Evolutionary conservation across 2,113 vertebrate species (phyloP), one percentile per base, ranked within the genome.

Genomic region (Macrotis lagotis): DNA sequence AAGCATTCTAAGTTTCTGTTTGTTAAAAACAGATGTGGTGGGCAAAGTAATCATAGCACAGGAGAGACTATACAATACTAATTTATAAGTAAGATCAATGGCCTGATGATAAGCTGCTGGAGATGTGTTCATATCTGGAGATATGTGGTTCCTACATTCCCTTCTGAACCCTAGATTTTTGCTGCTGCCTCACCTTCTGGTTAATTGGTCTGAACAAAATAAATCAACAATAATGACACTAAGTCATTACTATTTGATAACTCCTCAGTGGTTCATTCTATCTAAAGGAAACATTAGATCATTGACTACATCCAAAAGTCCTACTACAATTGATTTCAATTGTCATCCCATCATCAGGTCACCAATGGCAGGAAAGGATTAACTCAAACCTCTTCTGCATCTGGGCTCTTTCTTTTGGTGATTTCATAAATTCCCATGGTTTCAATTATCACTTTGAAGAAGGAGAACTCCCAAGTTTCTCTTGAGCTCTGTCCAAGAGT

Each of bases 1-100:
- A 7, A 89, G 48, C 88, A 92, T 37, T 16, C n/a, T 28, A 31
- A 96, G 26, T 51, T 83, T 92, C 44, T 93, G 53, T 48, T 94
- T 93, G 31, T 89, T 92, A 92, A 89, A 90, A 66, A 59, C 31
- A 66, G 44, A 83, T 83, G 19, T 83, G 16, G n/a, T 44, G 16
- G 66, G 66, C 90, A 93, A 47, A 95, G 92, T 95, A 91, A 25
- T 28, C 51, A 66, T 92, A 94, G 94, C n/a, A 92, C 16, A 52
- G 94, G 91, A 95, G 25, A 55, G 31, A 93, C 90, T 26, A 49
- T 6, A 44, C 19, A 83, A 7, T 24, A 48, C 25, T 74, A 93
- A 47, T 92, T 92, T 93, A 47, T 83, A 52, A 91, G 11, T 59
- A 93, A 93, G n/a, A 16, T 90, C 25, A 96, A 55, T 47, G 74